Conservation (phyloP, 2,888 invertebrate species). For the Microctonus aethiopoides region DNA sequence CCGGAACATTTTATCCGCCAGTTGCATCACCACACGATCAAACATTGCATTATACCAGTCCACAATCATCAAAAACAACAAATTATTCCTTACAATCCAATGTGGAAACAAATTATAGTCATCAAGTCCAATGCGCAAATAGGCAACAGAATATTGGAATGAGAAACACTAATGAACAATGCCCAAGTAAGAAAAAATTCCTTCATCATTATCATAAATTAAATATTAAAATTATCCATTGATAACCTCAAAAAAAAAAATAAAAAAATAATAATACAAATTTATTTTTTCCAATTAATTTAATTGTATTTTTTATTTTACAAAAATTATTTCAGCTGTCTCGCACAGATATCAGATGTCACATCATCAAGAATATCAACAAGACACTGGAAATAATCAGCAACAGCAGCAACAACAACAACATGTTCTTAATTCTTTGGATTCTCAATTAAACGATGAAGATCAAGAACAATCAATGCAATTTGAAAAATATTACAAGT, state of each 20-base stretch:
- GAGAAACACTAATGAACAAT: slow-evolving; percentile 62
- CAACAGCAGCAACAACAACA: slow-evolving; percentile 48
- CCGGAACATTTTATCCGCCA: slow-evolving; percentile 91
- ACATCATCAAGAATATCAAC: slow-evolving; percentile 64
- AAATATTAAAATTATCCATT: too few species aligned
- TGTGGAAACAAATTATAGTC: slow-evolving; percentile 58
- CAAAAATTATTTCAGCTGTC: slow-evolving; percentile 51
- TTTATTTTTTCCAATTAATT: slow-evolving; percentile 5
- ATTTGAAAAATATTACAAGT: slow-evolving; percentile 64
- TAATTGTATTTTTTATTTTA: slow-evolving; percentile 11
- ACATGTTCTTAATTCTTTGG: slow-evolving; percentile 57
- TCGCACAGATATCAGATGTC: slow-evolving; percentile 62
- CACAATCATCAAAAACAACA: slow-evolving; percentile 55
- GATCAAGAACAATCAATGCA: slow-evolving; percentile 61
- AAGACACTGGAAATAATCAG: too few species aligned
- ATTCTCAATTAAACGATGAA: slow-evolving; percentile 53
- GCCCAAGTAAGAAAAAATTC: slow-evolving; percentile 54
- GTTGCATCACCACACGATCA: slow-evolving; percentile 86
- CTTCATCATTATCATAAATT: too few species aligned
- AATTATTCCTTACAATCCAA: slow-evolving; percentile 59
- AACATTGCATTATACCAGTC: slow-evolving; percentile 68
- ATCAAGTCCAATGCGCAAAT: slow-evolving; percentile 58
- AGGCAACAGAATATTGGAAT: slow-evolving; percentile 63
- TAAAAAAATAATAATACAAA: background rate
- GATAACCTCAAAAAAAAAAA: too few species aligned